A percentile compares a stretch with the other conserved stretches of the same genome.
These are phyloP conservation scores for Drosophila koepferae DNA, from an alignment of 2,888 invertebrate species.

Conservation along the genomic window DNA sequence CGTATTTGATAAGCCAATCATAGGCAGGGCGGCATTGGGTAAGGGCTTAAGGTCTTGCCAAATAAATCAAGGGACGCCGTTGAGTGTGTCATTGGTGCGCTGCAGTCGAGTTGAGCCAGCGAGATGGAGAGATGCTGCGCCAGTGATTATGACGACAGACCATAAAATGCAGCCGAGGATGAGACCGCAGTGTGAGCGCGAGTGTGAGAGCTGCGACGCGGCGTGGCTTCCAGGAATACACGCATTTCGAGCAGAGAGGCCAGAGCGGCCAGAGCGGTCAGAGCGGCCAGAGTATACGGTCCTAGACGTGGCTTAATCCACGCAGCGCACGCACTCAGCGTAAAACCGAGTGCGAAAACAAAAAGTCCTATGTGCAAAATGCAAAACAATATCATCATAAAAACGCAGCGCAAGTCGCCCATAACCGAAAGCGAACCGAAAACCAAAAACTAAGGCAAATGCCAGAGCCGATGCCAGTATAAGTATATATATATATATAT, in stretches of 20 bases:
- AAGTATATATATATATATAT: not conserved
- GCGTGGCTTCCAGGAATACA: slow-evolving; percentile 65
- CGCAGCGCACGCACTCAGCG: slow-evolving; percentile 54
- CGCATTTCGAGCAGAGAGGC: slow-evolving; percentile 23
- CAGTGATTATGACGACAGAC: slow-evolving; percentile 77
- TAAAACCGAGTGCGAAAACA: slow-evolving; percentile 34
- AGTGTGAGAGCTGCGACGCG: slow-evolving; percentile 30
- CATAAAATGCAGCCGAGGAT: slow-evolving; percentile 70
- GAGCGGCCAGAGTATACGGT: slow-evolving; percentile 14
- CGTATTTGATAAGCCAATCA: no score
- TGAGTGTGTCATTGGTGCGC: not conserved
- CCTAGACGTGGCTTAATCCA: slow-evolving; percentile 72
- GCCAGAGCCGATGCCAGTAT: slow-evolving; percentile 4
- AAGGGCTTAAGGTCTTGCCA: not conserved
- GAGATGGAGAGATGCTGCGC: slow-evolving; percentile 55
- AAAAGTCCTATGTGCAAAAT: slow-evolving; percentile 49
- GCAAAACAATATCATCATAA: slow-evolving; percentile 78
- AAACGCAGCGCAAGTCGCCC: slow-evolving; percentile 65
- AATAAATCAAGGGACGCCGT: slow-evolving; percentile 55
- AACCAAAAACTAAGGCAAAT: slow-evolving; percentile 32
- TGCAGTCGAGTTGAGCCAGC: not conserved
- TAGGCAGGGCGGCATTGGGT: no score
- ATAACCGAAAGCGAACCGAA: slow-evolving; percentile 43
- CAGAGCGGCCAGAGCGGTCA: not conserved
- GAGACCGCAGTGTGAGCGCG: slow-evolving; percentile 55